A percentile compares a stretch with the other conserved stretches of the same genome.
phyloP scores from a whole-genome alignment of 1,140 invertebrate species.

The Chionoecetes opilio region DNA sequence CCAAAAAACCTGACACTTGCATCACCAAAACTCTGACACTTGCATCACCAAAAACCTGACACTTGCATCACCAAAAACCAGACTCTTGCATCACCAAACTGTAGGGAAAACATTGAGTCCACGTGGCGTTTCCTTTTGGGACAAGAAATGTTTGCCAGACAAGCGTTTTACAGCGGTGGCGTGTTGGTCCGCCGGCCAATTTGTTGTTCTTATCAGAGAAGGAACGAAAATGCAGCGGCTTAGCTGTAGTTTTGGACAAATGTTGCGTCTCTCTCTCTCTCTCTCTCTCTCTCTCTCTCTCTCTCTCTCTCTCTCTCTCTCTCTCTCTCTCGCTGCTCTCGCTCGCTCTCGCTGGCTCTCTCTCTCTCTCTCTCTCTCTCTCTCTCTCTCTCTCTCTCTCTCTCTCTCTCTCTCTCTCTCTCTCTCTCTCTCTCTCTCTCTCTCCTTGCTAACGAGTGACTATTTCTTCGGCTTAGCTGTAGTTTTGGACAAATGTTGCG shows the following conservation, averaged over 20 bases:
- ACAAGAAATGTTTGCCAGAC: background rate
- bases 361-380: too few relatives aligned
- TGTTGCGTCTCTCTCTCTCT: background rate
- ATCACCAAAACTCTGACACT: too few relatives aligned
- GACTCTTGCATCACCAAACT: too few relatives aligned
- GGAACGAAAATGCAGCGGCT: background rate
- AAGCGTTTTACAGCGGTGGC: background rate
- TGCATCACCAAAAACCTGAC: too few relatives aligned
- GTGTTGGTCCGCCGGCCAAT: background rate
- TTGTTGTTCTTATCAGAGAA: background rate
- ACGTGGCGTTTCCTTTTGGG: background rate
- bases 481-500: background rate
- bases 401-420: too few relatives aligned
- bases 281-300: slow-evolving; percentile 8
- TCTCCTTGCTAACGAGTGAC: too few relatives aligned
- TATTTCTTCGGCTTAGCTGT: background rate
- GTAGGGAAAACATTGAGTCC: too few relatives aligned
- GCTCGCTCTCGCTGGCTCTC: too few relatives aligned
- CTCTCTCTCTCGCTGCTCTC: background rate
- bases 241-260: background rate
- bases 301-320: slow-evolving; percentile 8
- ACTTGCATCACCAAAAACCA: too few relatives aligned
- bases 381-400: too few relatives aligned
- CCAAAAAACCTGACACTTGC: too few relatives aligned
- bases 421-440: too few relatives aligned